Evolutionary conservation across 2,888 invertebrate genomes (phyloP).

Genomic region (Coenonympha glycerion): DNA sequence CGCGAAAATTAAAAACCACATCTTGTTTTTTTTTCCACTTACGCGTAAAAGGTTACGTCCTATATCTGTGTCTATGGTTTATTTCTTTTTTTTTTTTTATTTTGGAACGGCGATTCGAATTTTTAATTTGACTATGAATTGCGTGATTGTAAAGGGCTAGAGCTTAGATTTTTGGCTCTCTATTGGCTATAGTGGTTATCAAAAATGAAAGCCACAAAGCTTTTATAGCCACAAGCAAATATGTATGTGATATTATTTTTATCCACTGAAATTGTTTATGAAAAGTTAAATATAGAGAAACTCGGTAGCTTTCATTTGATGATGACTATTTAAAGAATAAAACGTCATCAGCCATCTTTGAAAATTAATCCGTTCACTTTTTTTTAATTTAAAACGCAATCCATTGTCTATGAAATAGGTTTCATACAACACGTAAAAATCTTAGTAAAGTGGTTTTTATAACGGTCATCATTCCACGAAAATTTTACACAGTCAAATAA

Average conservation of each 20-base stretch:
- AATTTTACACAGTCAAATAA: too few relatives aligned
- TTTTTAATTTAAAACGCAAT: slow-evolving; percentile 5
- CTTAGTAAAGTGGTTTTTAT: background rate
- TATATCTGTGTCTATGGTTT: slow-evolving; percentile 13
- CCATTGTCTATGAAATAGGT: background rate
- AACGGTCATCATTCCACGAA: background rate
- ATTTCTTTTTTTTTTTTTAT: slow-evolving; percentile 21
- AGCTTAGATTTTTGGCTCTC: too few relatives aligned
- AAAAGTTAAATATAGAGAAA: too few relatives aligned
- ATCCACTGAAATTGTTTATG: too few relatives aligned
- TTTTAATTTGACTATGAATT: slow-evolving; percentile 5
- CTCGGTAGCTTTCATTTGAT: background rate
- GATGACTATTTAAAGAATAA: too few relatives aligned
- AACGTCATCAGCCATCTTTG: too few relatives aligned
- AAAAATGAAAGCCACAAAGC: too few relatives aligned
- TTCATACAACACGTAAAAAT: slow-evolving; percentile 7
- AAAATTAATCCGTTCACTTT: too few relatives aligned
- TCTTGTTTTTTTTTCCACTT: slow-evolving; percentile 18
- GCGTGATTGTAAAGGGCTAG: too few relatives aligned
- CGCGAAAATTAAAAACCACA: slow-evolving; percentile 32
- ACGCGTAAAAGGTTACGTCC: background rate
- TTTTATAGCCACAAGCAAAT: too few relatives aligned
- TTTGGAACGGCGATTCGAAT: slow-evolving; percentile 35
- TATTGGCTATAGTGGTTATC: too few relatives aligned
- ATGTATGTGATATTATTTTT: too few relatives aligned